phyloP scores from a whole-genome alignment of 2,888 invertebrate genomes.

The Sclerodermus sp. region DNA sequence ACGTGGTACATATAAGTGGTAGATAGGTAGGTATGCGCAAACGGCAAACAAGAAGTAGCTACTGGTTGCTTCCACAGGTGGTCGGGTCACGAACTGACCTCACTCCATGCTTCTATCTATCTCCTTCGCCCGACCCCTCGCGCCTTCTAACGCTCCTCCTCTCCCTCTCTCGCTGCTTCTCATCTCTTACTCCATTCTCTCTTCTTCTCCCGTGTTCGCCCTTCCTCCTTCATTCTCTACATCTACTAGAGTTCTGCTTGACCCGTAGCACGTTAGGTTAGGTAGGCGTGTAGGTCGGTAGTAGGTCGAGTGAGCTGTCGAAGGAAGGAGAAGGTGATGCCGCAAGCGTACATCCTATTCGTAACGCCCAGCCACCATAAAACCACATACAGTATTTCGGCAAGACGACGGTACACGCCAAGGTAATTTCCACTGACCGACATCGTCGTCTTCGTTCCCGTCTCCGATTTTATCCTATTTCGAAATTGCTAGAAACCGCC shows the following conservation, averaged over 20 bases:
- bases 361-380: too few species aligned
- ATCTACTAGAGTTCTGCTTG: conserved; percentile 22
- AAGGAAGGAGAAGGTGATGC: conserved; percentile 20
- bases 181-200: conserved; percentile 10
- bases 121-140: conserved; percentile 14
- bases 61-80: conserved; percentile 52
- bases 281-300: conserved; percentile 23
- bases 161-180: conserved; percentile 10
- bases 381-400: too few species aligned
- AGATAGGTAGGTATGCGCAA: conserved; percentile 33
- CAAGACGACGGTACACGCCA: too few species aligned
- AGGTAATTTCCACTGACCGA: too few species aligned
- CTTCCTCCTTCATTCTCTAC: background rate
- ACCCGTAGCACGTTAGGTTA: conserved; percentile 29
- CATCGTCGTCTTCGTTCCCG: too few species aligned
- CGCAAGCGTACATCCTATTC: too few species aligned
- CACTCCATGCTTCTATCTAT: conserved; percentile 28
- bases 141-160: conserved; percentile 5
- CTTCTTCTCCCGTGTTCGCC: background rate
- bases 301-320: conserved; percentile 26
- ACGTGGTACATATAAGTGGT: conserved; percentile 35
- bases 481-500: too few species aligned
- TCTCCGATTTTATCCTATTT: too few species aligned
- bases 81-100: conserved; percentile 53
- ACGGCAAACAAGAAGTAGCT: conserved; percentile 41